Evolutionary conservation across 2,113 vertebrate species (phyloP).

Genomic region (Taurulus bubalis): DNA sequence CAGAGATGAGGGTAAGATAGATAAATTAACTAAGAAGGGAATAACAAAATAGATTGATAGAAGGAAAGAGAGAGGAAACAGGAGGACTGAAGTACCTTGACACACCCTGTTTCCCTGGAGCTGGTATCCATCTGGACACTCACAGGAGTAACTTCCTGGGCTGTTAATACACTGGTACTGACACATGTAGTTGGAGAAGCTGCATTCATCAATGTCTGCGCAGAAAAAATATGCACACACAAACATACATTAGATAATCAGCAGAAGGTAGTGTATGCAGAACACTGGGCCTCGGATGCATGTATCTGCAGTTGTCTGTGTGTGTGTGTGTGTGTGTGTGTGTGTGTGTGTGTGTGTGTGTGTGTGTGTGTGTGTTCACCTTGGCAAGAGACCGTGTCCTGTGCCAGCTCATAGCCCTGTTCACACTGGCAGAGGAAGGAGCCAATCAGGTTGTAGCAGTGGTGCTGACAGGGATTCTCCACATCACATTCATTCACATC

Average conservation of each 20-base stretch:
- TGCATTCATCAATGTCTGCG: conserved; percentile 94
- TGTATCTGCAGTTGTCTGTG: too few relatives aligned
- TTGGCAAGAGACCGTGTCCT: conserved; percentile 92
- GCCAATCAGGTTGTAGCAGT: conserved; percentile 94
- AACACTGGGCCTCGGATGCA: neutral
- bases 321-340: conserved; percentile 9
- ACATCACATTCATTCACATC: conserved; percentile 94
- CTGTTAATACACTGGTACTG: conserved; percentile 94
- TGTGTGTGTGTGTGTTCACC: conserved; percentile 77
- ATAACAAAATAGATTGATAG: conserved; percentile 13
- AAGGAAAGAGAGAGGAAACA: conserved; percentile 1
- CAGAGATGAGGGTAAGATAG: conserved; percentile 9
- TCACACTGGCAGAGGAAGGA: conserved; percentile 96
- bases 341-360: neutral
- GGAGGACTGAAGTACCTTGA: conserved; percentile 85
- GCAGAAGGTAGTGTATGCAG: neutral
- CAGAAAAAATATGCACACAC: conserved; percentile 20
- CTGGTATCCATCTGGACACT: conserved; percentile 95
- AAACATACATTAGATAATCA: neutral
- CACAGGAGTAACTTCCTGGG: conserved; percentile 91
- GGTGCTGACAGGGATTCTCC: conserved; percentile 91
- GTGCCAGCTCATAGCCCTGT: conserved; percentile 91
- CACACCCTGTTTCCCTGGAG: conserved; percentile 91
- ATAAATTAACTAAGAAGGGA: conserved; percentile 14
- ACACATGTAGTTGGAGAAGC: conserved; percentile 92